phyloP scores from a whole-genome alignment of 2,113 vertebrate species.

The Ochotona princeps region DNA sequence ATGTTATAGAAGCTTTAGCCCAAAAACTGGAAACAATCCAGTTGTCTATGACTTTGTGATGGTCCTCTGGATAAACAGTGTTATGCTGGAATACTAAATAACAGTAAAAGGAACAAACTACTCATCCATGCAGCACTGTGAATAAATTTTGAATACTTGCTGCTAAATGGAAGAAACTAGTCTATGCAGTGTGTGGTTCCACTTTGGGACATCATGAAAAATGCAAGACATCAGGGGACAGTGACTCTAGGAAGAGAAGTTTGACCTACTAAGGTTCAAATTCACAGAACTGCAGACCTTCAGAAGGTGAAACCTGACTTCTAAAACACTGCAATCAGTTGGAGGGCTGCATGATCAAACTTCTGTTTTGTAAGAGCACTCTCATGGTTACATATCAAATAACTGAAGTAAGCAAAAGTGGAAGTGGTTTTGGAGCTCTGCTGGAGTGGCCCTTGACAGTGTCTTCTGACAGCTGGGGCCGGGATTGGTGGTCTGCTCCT shows the following conservation, averaged over 20 bases:
- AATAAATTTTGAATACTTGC: constrained; percentile 18
- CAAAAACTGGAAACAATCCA: not conserved
- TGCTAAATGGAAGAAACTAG: constrained; percentile 20
- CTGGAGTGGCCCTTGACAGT: not conserved
- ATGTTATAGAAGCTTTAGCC: not conserved
- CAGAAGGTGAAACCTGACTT: not conserved
- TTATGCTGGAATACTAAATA: not conserved
- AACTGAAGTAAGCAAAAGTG: not conserved
- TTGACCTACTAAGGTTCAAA: constrained; percentile 1
- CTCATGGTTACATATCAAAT: not conserved
- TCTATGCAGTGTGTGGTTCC: not conserved
- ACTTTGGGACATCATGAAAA: not conserved
- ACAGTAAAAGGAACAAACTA: not conserved
- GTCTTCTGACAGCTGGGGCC: not conserved
- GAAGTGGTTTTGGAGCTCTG: not conserved
- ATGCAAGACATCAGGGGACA: not conserved
- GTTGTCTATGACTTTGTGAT: not conserved
- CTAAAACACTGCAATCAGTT: not conserved
- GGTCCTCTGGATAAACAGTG: not conserved
- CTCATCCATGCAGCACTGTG: not conserved
- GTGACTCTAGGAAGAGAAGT: not conserved
- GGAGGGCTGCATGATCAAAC: not conserved
- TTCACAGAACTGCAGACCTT: not conserved
- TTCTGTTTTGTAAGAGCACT: not conserved
- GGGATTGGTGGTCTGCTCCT: no score